Base-by-base conservation (phyloP, 2,888 invertebrate genomes). In the Polyommatus iphigenia region DNA sequence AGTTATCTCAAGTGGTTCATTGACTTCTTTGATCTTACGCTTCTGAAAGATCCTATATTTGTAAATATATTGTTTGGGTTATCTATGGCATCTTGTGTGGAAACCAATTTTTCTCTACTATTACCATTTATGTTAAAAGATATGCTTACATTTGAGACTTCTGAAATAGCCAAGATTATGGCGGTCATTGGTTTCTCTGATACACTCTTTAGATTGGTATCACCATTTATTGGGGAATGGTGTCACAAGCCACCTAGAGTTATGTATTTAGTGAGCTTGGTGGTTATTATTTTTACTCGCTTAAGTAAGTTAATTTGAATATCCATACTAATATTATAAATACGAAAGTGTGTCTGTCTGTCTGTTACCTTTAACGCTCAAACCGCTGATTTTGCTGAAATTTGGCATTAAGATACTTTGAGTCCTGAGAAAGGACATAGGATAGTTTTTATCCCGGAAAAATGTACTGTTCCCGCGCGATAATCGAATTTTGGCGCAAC, bases 41-140 rank as follows among this genome's bases (percentile, higher is more conserved):
- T 97, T 71, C 86, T 97, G n/a, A 94, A 90, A 80, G 96, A 97
- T 88, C 95, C 95, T 36, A 91, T 95, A 82, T 97, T 96, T 84
- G 94, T 96, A 0, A 96, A 95, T 83, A 95, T 96, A 80, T 94
- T 96, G 90, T 79, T 96, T 73, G 96, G 96, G 20, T 89, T 96
- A 86, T 96, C 96, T 0, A 86, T 96, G 57, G 96, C 96, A 0
- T 93, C 96, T 8, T 96, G 96, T 83, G 96, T 96, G 0, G 97
- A 97, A 85, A 93, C 96, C 0, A 96, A 96, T 84, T 97, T 97
- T 85, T 95, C 96, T 0, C 85, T 96, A 18, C 84, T 96, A 76
- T 93, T 96, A 6, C 96, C 96, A 2, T 95, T 96, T 76, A 96
- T 97, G 79, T 87, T 97, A 24, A 93, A 91, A 71, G 96, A 96